Conservation (phyloP, 2,113 vertebrate species). For the Microcebus lehilahytsara region DNA sequence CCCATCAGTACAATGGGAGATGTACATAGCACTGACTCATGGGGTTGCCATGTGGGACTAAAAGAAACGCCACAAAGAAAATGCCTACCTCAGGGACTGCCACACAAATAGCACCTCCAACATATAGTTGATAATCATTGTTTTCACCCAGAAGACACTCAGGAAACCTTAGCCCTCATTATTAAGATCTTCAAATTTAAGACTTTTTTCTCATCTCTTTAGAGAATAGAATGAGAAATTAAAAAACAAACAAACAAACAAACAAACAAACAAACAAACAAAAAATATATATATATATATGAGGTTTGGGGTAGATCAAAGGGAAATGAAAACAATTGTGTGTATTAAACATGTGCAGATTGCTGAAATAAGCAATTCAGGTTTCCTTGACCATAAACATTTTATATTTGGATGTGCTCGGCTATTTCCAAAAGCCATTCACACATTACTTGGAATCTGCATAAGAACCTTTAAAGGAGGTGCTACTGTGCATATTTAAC, state of each 20-base stretch:
- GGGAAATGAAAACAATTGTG: neutral
- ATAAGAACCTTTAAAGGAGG: neutral
- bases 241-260: too few relatives aligned
- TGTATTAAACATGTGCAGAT: neutral
- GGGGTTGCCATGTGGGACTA: too few relatives aligned
- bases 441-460: neutral
- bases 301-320: neutral
- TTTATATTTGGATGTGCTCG: neutral
- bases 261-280: too few relatives aligned
- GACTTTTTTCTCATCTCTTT: neutral
- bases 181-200: neutral
- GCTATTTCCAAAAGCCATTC: neutral
- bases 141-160: neutral
- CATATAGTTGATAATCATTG: fast-evolving
- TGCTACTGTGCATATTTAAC: neutral
- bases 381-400: neutral
- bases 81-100: too few relatives aligned
- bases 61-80: neutral
- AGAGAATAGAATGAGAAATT: neutral
- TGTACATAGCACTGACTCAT: neutral
- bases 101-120: neutral
- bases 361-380: neutral
- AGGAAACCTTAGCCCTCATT: neutral
- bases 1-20: neutral
- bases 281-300: neutral